Percentiles rank a stretch among this genome's conserved stretches.
Evolutionary conservation across 2,888 invertebrate genomes (phyloP).

Genomic region (Odontocolon sp.): DNA sequence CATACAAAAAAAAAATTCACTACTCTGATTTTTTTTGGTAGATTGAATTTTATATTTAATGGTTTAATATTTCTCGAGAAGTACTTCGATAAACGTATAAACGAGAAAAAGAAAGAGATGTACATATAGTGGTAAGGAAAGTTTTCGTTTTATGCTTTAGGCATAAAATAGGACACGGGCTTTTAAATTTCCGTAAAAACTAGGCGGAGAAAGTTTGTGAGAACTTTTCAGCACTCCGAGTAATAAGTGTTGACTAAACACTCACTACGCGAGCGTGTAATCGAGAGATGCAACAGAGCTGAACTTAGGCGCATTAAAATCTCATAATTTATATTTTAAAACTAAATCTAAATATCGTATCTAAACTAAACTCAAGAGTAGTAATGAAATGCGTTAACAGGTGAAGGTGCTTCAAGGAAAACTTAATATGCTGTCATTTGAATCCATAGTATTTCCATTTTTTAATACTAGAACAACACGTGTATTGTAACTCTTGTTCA

Average conservation of each 20-base stretch:
- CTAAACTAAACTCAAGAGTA: no score
- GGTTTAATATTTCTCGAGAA: no score
- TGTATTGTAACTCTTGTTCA: no score
- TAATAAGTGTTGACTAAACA: slow-evolving; percentile 45
- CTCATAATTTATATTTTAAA: slow-evolving; percentile 46
- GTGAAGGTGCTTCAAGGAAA: no score
- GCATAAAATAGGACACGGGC: slow-evolving; percentile 2
- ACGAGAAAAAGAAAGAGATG: background rate
- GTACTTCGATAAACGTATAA: no score
- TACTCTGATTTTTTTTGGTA: background rate
- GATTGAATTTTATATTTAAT: slow-evolving; percentile 25
- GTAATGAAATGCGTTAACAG: no score
- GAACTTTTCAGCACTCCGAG: slow-evolving; percentile 10
- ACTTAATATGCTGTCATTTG: no score
- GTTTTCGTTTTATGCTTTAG: slow-evolving; percentile 12
- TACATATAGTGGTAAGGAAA: background rate
- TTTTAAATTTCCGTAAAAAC: slow-evolving; percentile 19
- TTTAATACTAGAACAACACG: no score
- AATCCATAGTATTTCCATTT: no score
- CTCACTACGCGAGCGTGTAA: background rate
- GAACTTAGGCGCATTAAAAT: slow-evolving; percentile 32
- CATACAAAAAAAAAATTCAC: background rate
- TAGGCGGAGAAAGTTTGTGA: background rate
- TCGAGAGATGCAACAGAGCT: background rate
- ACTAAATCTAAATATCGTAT: no score